Conservation (phyloP, 1,140 invertebrate genomes). For the Cyclargus thomasi region DNA sequence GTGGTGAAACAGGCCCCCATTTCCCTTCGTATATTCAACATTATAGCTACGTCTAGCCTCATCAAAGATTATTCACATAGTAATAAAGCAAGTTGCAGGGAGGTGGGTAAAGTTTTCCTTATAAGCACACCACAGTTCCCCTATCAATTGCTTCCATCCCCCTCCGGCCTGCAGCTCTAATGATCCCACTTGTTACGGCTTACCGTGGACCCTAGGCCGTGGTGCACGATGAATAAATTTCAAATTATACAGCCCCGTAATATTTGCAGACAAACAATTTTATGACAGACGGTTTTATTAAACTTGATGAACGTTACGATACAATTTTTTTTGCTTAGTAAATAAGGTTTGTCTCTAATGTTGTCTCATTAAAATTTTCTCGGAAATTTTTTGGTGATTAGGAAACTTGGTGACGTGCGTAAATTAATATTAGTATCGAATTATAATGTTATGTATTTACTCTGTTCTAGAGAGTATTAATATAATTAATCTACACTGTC, state of each 20-base stretch:
- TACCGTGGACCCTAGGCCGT: conserved; percentile 62
- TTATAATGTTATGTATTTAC: no score
- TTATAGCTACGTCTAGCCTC: not conserved
- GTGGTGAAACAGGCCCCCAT: no score
- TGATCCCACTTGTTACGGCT: conserved; percentile 72
- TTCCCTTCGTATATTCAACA: not conserved
- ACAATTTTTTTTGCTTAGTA: not conserved
- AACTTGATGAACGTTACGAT: conserved; percentile 41
- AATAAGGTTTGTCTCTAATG: no score
- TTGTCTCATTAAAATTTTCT: no score
- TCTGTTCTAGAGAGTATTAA: no score
- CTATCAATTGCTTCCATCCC: conserved; percentile 59
- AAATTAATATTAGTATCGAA: no score
- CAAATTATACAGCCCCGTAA: conserved; percentile 37
- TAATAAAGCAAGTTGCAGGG: conserved; percentile 36
- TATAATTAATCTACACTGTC: no score
- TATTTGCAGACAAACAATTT: conserved; percentile 13
- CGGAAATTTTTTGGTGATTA: no score
- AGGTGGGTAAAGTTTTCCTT: conserved; percentile 67
- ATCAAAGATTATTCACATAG: not conserved
- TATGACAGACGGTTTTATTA: conserved; percentile 9
- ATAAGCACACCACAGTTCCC: conserved; percentile 65
- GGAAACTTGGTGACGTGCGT: no score
- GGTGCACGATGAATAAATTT: conserved; percentile 66
- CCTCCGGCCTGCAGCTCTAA: conserved; percentile 47